These are phyloP conservation scores for Coleophora flavipennella DNA, from an alignment of 2,888 invertebrate genomes.

Conservation along the genomic window DNA sequence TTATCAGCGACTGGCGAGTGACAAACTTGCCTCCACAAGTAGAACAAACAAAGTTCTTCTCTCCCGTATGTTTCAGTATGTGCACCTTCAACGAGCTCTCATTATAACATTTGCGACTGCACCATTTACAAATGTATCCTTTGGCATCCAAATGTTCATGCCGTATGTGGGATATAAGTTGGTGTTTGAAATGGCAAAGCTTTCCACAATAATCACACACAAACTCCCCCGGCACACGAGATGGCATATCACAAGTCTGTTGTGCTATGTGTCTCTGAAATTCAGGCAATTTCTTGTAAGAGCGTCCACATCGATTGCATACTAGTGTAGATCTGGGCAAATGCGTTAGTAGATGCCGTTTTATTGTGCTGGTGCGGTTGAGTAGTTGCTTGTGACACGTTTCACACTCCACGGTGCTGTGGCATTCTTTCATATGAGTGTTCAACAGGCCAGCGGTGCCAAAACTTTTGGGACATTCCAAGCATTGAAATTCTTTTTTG, in stretches of 20 bases:
- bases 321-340: neutral
- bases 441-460: conserved; percentile 7
- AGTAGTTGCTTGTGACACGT: conserved; percentile 4
- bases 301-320: conserved; percentile 6
- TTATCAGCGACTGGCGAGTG: conserved; percentile 6
- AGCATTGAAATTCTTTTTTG: conserved; percentile 8
- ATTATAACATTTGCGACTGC: conserved; percentile 6
- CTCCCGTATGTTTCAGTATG: conserved; percentile 7
- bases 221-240: conserved; percentile 1
- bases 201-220: conserved; percentile 5
- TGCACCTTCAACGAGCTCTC: conserved; percentile 5
- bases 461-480: conserved; percentile 5
- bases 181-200: conserved; percentile 5
- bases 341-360: conserved; percentile 4
- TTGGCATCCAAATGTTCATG: conserved; percentile 3
- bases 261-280: conserved; percentile 5
- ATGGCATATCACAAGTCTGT: conserved; percentile 5
- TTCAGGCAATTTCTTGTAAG: conserved; percentile 5
- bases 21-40: conserved; percentile 9
- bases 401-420: conserved; percentile 2
- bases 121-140: conserved; percentile 7
- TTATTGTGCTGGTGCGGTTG: conserved; percentile 7
- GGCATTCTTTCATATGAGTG: conserved; percentile 5
- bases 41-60: conserved; percentile 5
- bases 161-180: conserved; percentile 4